Evolutionary conservation across 2,797 vertebrate genomes (phyloP).

Genomic region (Chiloscyllium punctatum): DNA sequence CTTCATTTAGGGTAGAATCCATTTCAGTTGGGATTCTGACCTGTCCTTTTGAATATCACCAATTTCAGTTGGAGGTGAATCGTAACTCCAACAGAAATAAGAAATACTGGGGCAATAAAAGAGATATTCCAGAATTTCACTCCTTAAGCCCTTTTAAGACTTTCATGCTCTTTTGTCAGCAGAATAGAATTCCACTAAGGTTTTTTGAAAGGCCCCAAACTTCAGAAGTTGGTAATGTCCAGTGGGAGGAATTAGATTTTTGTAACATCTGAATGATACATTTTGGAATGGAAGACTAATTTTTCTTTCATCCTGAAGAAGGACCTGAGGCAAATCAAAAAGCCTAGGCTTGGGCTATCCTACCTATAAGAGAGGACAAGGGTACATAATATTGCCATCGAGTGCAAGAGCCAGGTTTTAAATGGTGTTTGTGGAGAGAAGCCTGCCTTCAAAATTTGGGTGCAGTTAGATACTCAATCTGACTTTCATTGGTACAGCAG

Average conservation of each 20-base stretch:
- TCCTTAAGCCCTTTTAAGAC: neutral
- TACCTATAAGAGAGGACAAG: neutral
- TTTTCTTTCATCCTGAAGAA: neutral
- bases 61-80: neutral
- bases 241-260: neutral
- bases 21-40: neutral
- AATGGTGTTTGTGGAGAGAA: neutral
- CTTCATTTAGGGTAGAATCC: neutral
- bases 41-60: neutral
- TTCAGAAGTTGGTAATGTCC: neutral
- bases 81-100: neutral
- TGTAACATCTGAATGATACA: neutral
- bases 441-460: neutral
- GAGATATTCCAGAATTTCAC: neutral
- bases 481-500: neutral
- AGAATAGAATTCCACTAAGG: neutral
- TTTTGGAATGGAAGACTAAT: neutral
- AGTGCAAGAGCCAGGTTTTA: neutral
- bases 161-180: neutral
- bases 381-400: neutral
- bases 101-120: neutral
- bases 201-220: neutral
- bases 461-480: neutral
- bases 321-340: neutral
- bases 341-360: neutral